Conservation (phyloP, 2,113 vertebrate species). For the Myotis brandtii region DNA sequence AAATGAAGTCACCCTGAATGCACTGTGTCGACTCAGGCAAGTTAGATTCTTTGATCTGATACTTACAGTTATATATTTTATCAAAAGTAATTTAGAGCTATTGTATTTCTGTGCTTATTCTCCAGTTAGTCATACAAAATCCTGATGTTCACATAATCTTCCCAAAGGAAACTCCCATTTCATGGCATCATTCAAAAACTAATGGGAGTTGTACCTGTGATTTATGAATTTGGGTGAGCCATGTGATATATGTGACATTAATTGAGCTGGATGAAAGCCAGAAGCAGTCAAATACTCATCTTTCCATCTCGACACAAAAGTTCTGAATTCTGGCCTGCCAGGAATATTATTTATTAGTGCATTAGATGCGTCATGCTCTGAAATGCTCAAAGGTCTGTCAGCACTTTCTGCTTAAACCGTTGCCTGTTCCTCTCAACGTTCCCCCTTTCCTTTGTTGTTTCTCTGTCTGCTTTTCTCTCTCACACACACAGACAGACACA, state of each 20-base stretch:
- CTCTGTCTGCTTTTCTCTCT: not conserved
- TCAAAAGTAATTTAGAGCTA: constrained; percentile 3
- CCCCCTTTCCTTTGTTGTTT: not conserved
- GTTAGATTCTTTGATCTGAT: constrained; percentile 58
- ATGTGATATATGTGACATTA: constrained; percentile 69
- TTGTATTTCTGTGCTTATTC: constrained; percentile 56
- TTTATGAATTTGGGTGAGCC: constrained; percentile 80
- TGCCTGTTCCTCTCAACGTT: not conserved
- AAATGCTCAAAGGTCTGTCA: constrained; percentile 41
- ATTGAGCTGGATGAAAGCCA: constrained; percentile 81
- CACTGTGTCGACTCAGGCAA: not conserved
- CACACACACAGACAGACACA: not conserved
- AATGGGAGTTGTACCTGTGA: constrained; percentile 62
- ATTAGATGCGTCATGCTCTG: constrained; percentile 64
- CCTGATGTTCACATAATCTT: constrained; percentile 57
- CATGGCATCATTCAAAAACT: constrained; percentile 37
- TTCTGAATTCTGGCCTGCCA: constrained; percentile 81
- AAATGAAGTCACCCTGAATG: not conserved
- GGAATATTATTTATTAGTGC: constrained; percentile 75
- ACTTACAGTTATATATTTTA: constrained; percentile 30
- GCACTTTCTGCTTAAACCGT: constrained; percentile 47
- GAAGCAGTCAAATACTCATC: constrained; percentile 70
- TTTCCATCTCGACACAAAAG: constrained; percentile 66
- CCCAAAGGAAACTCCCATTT: constrained; percentile 71
- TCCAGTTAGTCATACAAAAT: constrained; percentile 66